These are phyloP conservation scores for Ophiothrix spiculata DNA, from an alignment of 35 echinoderm and acorn worm genomes.

Conservation along the genomic window DNA sequence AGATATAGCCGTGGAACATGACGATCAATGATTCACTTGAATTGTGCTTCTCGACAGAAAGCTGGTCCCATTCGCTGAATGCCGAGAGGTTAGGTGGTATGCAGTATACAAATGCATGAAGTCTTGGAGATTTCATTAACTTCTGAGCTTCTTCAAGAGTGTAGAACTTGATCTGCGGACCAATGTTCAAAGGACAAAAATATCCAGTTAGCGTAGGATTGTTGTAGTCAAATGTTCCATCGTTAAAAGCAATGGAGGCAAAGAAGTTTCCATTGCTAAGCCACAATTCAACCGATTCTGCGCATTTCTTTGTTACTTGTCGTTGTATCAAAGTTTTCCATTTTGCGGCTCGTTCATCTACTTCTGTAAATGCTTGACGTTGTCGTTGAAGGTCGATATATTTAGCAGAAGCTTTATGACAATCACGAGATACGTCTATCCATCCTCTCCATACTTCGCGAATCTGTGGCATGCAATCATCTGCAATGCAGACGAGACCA, in stretches of 20 bases:
- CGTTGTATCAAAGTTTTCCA: not conserved
- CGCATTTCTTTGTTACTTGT: not conserved
- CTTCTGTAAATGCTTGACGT: not conserved
- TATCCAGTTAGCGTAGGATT: conserved; percentile 50
- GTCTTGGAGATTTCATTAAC: not conserved
- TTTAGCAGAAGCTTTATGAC: not conserved
- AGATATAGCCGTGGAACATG: conserved; percentile 42
- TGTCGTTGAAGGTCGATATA: not conserved
- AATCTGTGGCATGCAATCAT: not conserved
- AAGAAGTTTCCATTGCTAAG: conserved; percentile 15
- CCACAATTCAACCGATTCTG: not conserved
- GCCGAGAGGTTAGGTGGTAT: not conserved
- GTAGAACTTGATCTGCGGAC: not conserved
- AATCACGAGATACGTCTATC: not conserved
- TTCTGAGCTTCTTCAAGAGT: not conserved
- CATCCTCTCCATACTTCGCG: conserved; percentile 44
- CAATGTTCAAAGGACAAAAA: too few species aligned
- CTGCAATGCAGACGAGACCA: conserved; percentile 8
- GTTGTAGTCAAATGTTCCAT: conserved; percentile 2
- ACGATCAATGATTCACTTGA: conserved; percentile 10
- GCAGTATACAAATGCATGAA: not conserved
- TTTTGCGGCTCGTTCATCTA: not conserved
- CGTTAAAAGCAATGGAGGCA: not conserved
- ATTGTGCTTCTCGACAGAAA: conserved; percentile 4
- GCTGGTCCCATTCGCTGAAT: conserved; percentile 24